Base-by-base conservation (phyloP, 1,140 invertebrate genomes). In the Cotesia typhae region DNA sequence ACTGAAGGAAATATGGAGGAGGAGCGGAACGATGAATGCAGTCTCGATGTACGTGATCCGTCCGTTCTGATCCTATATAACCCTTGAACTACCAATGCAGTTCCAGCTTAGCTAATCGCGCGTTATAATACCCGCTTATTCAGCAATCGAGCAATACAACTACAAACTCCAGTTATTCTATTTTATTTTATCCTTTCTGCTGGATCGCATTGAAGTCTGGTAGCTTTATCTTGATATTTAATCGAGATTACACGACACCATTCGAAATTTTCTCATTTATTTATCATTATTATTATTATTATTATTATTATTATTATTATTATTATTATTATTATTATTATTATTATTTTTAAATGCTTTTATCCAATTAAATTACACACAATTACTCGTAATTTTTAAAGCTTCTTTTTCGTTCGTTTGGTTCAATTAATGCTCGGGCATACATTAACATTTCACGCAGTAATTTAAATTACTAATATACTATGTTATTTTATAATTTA, bases 51-150 rank as follows among this genome's bases (percentile, higher is more conserved):
- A 71, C 70, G 60, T 71, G 60, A 71, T 71, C 61, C 61, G 61
- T 55, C 61, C 60, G 61, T 55, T 67, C 20, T 38, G 68, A 60
- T 77, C 74, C 73, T 70, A 72, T 75, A 75, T 59, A 75, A 76
- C 78, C 75, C 73, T 75, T 74, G 74, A 76, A 76, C 72, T 72
- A 70, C 72, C 37, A 17, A 28, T 66, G 52, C 67, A 76, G 74
- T 80, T 77, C 73, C 67, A 76, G 73, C 75, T 79, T 73, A 70
- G 66, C 73, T 80, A 79, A 79, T 80, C 76, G 65, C 47, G 41
- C 66, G 35, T 76, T 73, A 72, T 75, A 75, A 75, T 75, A 60
- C 66, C 71, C 60, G 52, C 67, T 65, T 77, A 74, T 77, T 75
- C 71, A 59, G 61, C 70, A 57, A 71, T 28, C 28, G 35, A 41